phyloP scores from a whole-genome alignment of 2,888 invertebrate species.

The Caenorhabditis virilis region DNA sequence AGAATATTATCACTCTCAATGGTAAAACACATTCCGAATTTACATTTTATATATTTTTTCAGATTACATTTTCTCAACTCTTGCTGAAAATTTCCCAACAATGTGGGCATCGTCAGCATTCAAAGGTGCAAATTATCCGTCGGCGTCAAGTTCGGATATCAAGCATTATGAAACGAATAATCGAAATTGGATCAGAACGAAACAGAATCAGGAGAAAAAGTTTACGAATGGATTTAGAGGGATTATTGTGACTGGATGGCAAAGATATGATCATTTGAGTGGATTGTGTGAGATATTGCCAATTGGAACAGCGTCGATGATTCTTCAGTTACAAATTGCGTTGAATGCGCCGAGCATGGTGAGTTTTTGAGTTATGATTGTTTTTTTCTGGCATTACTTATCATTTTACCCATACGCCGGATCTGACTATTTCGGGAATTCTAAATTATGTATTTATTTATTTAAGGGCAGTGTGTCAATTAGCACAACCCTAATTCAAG shows the following conservation, averaged over 20 bases:
- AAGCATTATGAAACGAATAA: constrained; percentile 71
- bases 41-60: background rate
- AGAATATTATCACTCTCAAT: constrained; percentile 56
- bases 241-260: constrained; percentile 71
- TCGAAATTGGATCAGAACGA: constrained; percentile 68
- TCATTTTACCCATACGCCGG: no score
- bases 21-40: constrained; percentile 13
- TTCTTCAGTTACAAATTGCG: constrained; percentile 53
- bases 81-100: constrained; percentile 76
- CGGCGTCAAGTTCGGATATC: constrained; percentile 68
- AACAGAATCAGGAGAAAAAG: constrained; percentile 45
- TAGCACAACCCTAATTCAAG: no score
- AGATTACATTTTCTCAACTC: constrained; percentile 67
- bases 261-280: constrained; percentile 72
- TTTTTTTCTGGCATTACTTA: background rate
- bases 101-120: constrained; percentile 80
- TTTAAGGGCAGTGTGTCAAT: no score
- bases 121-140: constrained; percentile 71
- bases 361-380: background rate
- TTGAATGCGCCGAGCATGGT: constrained; percentile 30
- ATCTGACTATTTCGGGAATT: no score
- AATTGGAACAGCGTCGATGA: constrained; percentile 63
- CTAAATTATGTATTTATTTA: no score
- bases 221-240: constrained; percentile 68
- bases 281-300: constrained; percentile 71